Evolutionary conservation across 1,140 invertebrate species (phyloP).

Genomic region (Ostrea edulis): DNA sequence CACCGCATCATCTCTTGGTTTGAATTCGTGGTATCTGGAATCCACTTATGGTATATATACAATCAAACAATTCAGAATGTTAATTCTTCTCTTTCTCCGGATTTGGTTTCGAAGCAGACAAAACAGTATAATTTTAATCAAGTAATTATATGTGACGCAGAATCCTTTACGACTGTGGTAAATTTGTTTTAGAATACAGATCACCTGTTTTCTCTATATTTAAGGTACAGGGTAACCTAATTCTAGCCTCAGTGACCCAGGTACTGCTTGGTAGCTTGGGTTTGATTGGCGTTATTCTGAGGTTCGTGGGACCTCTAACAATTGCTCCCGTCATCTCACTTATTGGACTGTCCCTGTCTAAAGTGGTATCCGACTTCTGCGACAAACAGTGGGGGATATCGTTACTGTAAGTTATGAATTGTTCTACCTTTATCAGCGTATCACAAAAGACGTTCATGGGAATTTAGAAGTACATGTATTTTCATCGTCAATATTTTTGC

Average conservation of each 20-base stretch:
- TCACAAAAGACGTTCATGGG: background rate
- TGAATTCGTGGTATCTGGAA: too few relatives aligned
- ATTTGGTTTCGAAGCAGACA: too few relatives aligned
- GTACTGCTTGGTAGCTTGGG: conserved; percentile 80
- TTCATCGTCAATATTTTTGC: too few relatives aligned
- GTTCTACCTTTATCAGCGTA: background rate
- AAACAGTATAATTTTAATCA: too few relatives aligned
- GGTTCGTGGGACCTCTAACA: conserved; percentile 88
- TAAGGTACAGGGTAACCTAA: conserved; percentile 69
- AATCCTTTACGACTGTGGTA: too few relatives aligned
- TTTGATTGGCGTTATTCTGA: conserved; percentile 86
- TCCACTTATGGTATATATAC: too few relatives aligned
- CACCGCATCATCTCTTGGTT: too few relatives aligned
- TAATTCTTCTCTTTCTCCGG: too few relatives aligned
- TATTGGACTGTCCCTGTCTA: conserved; percentile 88
- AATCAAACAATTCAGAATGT: too few relatives aligned
- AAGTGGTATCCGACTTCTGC: conserved; percentile 87
- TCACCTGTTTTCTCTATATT: background rate
- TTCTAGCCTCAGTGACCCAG: conserved; percentile 68
- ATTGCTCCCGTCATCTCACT: conserved; percentile 89
- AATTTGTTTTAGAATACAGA: too few relatives aligned
- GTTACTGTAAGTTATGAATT: conserved; percentile 82
- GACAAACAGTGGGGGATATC: conserved; percentile 90
- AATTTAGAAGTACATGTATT: too few relatives aligned
- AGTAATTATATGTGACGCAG: too few relatives aligned